Conservation (phyloP, 2,797 vertebrate species). For the Anguilla marmorata region DNA sequence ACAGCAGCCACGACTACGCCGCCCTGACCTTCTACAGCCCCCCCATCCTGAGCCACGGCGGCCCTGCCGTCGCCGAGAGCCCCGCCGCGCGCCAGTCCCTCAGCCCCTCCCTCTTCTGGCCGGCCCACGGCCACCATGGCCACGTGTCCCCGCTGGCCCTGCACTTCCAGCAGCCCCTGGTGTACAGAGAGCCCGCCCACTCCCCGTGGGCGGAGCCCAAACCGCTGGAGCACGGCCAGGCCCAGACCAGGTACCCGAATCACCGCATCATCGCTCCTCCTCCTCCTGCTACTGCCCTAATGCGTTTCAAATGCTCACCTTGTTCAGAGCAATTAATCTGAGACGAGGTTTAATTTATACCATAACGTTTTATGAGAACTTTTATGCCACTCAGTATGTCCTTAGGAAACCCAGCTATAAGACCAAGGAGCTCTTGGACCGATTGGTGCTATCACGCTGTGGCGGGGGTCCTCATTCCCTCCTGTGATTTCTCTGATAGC, state of each 20-base stretch:
- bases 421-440: neutral
- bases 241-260: constrained; percentile 72
- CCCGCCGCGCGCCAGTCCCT: constrained; percentile 64
- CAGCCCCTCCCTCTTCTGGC: constrained; percentile 79
- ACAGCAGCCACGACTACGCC: constrained; percentile 77
- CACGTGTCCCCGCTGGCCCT: constrained; percentile 73
- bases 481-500: neutral
- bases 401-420: neutral
- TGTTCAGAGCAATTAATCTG: neutral
- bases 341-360: neutral
- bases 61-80: constrained; percentile 68
- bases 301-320: neutral
- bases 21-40: constrained; percentile 82
- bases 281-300: neutral
- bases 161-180: constrained; percentile 80
- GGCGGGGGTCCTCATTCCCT: neutral
- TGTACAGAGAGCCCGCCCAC: constrained; percentile 79
- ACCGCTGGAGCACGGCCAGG: constrained; percentile 62
- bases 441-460: neutral
- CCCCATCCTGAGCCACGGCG: constrained; percentile 73
- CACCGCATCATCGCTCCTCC: too few species aligned
- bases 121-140: constrained; percentile 66
- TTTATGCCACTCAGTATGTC: neutral
- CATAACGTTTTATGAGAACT: neutral
- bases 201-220: constrained; percentile 80